Percentiles rank a stretch among this genome's conserved stretches.
These are phyloP conservation scores for Anguilla pacifica DNA, from an alignment of 2,797 vertebrate species.

Conservation along the genomic window DNA sequence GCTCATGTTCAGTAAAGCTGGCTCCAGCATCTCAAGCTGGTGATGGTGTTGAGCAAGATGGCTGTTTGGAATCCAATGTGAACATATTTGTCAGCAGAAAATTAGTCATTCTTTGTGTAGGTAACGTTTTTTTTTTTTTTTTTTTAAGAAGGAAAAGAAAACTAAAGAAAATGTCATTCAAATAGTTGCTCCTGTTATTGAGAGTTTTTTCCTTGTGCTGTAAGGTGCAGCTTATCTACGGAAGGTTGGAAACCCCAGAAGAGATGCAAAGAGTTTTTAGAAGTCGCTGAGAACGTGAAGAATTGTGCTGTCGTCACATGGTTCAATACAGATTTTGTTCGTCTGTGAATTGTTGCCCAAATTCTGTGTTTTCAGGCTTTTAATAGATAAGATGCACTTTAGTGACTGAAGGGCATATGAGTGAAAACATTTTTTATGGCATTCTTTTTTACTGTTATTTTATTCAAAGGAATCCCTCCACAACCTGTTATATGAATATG, in stretches of 20 bases:
- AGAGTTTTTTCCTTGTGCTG: background rate
- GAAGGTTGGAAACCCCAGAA: conserved; percentile 4
- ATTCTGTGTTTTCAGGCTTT: conserved; percentile 11
- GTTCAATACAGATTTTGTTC: background rate
- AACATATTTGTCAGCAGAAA: background rate
- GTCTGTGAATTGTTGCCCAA: background rate
- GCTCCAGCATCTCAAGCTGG: background rate
- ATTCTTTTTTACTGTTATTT: background rate
- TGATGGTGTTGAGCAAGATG: background rate
- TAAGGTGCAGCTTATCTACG: background rate
- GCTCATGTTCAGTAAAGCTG: background rate
- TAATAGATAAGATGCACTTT: background rate
- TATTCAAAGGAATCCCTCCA: conserved; percentile 19
- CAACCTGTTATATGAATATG: conserved; percentile 6
- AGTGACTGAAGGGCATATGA: background rate
- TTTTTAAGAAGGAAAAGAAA: background rate
- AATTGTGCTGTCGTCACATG: background rate
- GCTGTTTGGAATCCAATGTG: background rate
- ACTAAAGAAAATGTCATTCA: background rate
- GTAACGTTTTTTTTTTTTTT: background rate
- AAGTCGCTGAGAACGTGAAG: background rate
- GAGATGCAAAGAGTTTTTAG: background rate
- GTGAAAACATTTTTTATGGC: background rate
- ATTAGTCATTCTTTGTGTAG: background rate
- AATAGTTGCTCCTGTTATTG: background rate